Base-by-base conservation (phyloP, 2,888 invertebrate genomes). In the Synanthedon andrenaeformis region DNA sequence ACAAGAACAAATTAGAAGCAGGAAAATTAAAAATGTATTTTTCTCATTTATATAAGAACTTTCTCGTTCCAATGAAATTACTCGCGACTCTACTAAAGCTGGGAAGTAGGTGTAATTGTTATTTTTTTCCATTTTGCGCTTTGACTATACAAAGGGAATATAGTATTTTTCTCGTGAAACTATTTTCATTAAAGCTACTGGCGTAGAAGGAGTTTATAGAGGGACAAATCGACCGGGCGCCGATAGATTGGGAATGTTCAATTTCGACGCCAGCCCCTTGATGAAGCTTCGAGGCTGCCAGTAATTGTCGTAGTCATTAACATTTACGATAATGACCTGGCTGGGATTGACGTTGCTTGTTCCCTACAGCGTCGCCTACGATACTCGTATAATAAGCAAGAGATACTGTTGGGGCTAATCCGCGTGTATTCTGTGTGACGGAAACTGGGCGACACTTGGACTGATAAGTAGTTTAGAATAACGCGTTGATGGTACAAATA, bases 271-370 rank as follows among this genome's bases (percentile, higher is more conserved):
- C 66, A 63, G 67, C 65, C 71, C 74, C 70, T 70, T 71, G 69
- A 74, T 74, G 71, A 68, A 76, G 76, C 76, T 74, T 62, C 63
- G 69, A 66, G 68, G 68, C 68, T 70, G 68, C 64, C 70, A 69
- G 82, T 85, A 84, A 85, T 85, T 80, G 83, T 78, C 77, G 69
- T 74, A 68, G 70, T 78, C 83, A 82, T 86, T 86, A 87, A 82
- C 82, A 78, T 86, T 87, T 85, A 86, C 82, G 85, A 82, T 82
- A 83, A 82, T 79, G 76, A 72, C 19, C 63, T 60, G 62, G 68
- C 72, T 71, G 66, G 75, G 81, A 81, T 84, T 82, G 82, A 84
- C 76, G 76, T 64, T 65, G 64, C 66, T 63, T 62, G 51, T 51
- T 61, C 56, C 70, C 70, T 78, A 80, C 79, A 74, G 69, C 66